Percentiles rank a stretch among this genome's conserved stretches.
phyloP scores from a whole-genome alignment of 2,113 vertebrate species.

The Myiopsitta monachus region DNA sequence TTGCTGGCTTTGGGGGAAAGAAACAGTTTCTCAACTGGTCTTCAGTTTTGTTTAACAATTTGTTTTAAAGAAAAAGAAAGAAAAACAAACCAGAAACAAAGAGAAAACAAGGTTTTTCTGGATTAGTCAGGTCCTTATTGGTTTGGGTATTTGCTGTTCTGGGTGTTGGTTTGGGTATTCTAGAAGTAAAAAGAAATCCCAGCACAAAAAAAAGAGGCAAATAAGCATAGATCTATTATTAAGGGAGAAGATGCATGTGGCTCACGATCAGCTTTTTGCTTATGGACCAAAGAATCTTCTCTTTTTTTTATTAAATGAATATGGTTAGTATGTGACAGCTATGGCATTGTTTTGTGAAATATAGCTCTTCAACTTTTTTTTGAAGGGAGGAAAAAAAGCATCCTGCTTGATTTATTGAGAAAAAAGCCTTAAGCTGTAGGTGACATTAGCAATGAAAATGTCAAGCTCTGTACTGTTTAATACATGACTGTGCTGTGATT shows the following conservation, averaged over 20 bases:
- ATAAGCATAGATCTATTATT: not conserved
- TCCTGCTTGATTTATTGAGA: conserved; percentile 22
- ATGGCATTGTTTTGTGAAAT: conserved; percentile 17
- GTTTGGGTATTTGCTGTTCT: not conserved
- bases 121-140: not conserved
- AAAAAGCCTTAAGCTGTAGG: conserved; percentile 38
- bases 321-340: not conserved
- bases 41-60: not conserved
- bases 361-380: not conserved
- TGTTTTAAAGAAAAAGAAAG: not conserved
- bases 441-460: conserved; percentile 65
- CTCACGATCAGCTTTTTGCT: not conserved
- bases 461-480: conserved; percentile 36
- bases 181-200: not conserved
- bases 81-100: not conserved
- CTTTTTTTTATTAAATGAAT: not conserved
- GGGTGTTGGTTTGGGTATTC: not conserved
- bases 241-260: not conserved
- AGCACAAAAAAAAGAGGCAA: not conserved
- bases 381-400: not conserved
- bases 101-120: not conserved
- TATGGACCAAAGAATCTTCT: not conserved
- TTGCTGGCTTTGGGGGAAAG: not conserved
- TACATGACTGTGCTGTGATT: conserved; percentile 38
- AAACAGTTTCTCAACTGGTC: not conserved